Conservation (phyloP, 2,888 invertebrate genomes). For the Lithophane semibrunnea region DNA sequence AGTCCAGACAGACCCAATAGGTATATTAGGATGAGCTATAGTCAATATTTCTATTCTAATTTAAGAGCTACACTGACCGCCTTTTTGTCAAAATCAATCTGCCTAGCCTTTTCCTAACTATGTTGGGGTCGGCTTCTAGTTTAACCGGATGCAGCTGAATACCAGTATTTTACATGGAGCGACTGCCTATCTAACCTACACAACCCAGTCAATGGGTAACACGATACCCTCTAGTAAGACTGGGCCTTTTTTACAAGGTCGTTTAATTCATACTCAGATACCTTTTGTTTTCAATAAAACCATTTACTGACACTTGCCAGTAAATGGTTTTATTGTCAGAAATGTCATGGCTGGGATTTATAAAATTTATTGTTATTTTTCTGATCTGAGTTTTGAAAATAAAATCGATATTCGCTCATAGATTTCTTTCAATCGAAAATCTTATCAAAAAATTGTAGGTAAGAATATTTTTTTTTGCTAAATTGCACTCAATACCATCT, state of each 20-base stretch:
- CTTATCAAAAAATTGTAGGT: too few species aligned
- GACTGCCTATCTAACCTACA: neutral
- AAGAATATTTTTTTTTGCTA: too few species aligned
- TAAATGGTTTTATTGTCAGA: too few species aligned
- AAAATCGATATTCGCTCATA: neutral
- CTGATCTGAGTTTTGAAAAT: neutral
- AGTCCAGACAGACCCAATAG: neutral
- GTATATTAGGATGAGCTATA: neutral
- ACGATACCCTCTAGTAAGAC: too few species aligned
- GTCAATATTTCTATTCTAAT: constrained; percentile 25
- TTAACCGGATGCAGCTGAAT: neutral
- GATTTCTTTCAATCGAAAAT: neutral
- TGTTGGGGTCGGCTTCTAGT: neutral
- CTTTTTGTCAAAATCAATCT: neutral
- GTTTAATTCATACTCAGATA: neutral
- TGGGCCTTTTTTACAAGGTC: neutral
- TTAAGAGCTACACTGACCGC: constrained; percentile 5
- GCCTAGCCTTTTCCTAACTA: neutral
- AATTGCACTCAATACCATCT: too few species aligned
- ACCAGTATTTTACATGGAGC: neutral
- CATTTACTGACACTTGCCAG: too few species aligned
- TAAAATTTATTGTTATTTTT: neutral
- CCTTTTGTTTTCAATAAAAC: too few species aligned
- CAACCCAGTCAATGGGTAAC: neutral
- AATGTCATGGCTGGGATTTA: neutral